Conservation (phyloP, 2,888 invertebrate species). For the Metellina segmentata region DNA sequence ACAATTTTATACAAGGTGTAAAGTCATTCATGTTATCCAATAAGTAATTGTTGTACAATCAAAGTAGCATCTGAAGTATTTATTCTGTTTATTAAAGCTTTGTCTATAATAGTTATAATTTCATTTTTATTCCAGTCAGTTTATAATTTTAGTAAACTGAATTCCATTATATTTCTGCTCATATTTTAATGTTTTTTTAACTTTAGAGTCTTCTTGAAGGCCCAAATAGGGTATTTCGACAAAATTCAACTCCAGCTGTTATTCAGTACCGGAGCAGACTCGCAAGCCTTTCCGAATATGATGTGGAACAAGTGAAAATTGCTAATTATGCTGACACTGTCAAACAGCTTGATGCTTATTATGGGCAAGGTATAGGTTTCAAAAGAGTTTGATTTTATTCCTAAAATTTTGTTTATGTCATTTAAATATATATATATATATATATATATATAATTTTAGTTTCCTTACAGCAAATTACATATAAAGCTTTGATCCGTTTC, state of each 20-base stretch:
- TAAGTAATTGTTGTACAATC: too few relatives aligned
- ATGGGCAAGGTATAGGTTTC: conserved; percentile 84
- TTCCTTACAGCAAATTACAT: not conserved
- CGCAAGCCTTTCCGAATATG: conserved; percentile 75
- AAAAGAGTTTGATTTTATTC: too few relatives aligned
- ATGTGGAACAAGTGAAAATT: conserved; percentile 76
- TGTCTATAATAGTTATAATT: too few relatives aligned
- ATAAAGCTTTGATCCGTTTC: too few relatives aligned
- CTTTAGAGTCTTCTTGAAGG: conserved; percentile 68
- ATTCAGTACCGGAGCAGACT: conserved; percentile 72
- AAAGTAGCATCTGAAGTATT: too few relatives aligned
- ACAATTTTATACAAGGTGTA: too few relatives aligned
- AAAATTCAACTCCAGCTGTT: conserved; percentile 48
- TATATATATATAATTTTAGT: not conserved
- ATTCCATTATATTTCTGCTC: too few relatives aligned
- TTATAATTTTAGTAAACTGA: too few relatives aligned
- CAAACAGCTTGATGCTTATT: conserved; percentile 93
- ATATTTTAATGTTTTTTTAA: not conserved
- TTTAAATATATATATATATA: not conserved
- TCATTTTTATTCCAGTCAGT: too few relatives aligned
- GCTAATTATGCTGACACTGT: conserved; percentile 93
- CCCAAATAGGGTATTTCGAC: conserved; percentile 22
- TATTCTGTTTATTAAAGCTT: too few relatives aligned
- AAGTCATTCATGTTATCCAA: too few relatives aligned
- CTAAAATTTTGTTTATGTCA: not conserved